Evolutionary conservation across 2,888 invertebrate species (phyloP).

Genomic region (Brachyptera risi): DNA sequence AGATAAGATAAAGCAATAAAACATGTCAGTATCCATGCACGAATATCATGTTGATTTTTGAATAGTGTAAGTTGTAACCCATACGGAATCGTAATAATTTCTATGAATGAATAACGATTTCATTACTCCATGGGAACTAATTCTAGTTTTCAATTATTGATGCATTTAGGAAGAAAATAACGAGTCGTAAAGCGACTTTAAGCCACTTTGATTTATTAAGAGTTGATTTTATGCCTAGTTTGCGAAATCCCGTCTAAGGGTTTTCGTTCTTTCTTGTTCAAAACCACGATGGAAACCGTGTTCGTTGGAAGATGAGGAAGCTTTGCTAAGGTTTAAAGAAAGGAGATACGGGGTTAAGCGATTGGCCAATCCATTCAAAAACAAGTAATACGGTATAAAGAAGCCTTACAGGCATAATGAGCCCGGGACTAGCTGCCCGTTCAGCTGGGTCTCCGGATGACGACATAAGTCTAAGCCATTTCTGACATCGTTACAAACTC

Average conservation of each 20-base stretch:
- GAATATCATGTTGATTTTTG: no score
- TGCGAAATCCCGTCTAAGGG: constrained; percentile 1
- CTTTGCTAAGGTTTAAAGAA: constrained; percentile 18
- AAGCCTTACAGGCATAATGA: constrained; percentile 14
- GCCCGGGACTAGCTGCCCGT: constrained; percentile 9
- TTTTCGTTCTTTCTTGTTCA: constrained; percentile 1
- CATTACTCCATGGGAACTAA: not conserved
- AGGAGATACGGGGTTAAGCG: constrained; percentile 25
- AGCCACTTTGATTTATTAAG: constrained; percentile 20
- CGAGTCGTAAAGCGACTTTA: constrained; percentile 13
- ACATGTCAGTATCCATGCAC: no score
- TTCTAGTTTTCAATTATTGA: constrained; percentile 17
- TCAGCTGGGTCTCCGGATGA: no score
- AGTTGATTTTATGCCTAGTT: constrained; percentile 22
- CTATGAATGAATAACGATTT: constrained; percentile 3
- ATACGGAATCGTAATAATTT: not conserved
- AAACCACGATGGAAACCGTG: constrained; percentile 6
- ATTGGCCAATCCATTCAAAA: constrained; percentile 29
- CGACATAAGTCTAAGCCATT: no score
- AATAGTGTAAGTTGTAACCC: no score
- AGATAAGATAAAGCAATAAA: no score
- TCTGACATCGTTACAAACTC: no score
- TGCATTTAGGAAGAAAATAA: constrained; percentile 17
- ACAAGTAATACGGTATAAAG: constrained; percentile 9
- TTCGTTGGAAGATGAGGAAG: not conserved